Percentiles rank a stretch among this genome's conserved stretches.
These are phyloP conservation scores for Cyphomyrmex costatus DNA, from an alignment of 1,140 invertebrate species.

Conservation along the genomic window DNA sequence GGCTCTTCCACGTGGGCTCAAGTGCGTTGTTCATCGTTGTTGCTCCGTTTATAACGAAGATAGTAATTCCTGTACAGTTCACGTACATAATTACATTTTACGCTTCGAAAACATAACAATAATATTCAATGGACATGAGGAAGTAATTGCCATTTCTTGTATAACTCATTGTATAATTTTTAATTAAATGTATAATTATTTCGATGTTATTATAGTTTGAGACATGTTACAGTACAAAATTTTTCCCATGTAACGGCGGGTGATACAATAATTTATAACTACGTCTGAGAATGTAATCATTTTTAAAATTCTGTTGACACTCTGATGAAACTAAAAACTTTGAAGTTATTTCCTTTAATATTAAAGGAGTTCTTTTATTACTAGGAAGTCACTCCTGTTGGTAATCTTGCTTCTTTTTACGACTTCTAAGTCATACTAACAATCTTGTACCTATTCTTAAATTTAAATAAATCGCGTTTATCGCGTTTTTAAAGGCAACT, in stretches of 20 bases:
- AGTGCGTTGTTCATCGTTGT: background rate
- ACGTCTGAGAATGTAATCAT: constrained; percentile 10
- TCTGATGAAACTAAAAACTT: constrained; percentile 39
- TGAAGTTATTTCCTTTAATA: constrained; percentile 26
- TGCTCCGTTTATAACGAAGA: constrained; percentile 11
- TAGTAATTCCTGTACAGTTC: background rate
- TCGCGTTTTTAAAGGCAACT: background rate
- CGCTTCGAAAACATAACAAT: background rate
- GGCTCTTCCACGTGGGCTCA: background rate
- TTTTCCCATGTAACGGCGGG: no score
- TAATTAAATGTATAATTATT: background rate
- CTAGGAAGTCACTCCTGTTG: background rate
- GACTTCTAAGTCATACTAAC: background rate
- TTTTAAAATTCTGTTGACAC: constrained; percentile 33
- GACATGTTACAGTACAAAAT: background rate
- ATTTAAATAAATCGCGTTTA: constrained; percentile 11
- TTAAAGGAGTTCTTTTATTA: constrained; percentile 29
- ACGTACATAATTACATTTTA: background rate
- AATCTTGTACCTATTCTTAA: constrained; percentile 2
- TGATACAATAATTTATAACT: background rate
- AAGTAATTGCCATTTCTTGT: background rate
- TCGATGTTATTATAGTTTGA: background rate
- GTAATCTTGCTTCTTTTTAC: constrained; percentile 1
- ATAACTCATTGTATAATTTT: background rate
- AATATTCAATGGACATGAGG: background rate